Evolutionary conservation across 1,140 invertebrate species (phyloP), one percentile per base, ranked within the genome.

Genomic region (Nymphalis io): DNA sequence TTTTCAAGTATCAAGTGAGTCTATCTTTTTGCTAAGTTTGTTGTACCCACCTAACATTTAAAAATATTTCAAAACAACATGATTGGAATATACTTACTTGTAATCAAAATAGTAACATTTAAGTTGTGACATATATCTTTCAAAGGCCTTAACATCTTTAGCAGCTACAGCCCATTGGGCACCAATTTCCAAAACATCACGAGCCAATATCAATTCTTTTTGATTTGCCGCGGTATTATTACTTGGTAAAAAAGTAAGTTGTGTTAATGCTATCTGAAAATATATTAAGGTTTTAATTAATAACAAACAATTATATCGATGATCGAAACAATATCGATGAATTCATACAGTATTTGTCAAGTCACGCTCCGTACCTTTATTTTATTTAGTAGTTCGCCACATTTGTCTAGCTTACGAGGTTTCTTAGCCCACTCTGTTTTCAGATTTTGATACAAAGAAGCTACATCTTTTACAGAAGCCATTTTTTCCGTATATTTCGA

Each of bases 41-140:
- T n/a, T n/a, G n/a, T n/a, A n/a, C n/a, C n/a, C n/a, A n/a, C n/a
- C n/a, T n/a, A n/a, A n/a, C n/a, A n/a, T n/a, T n/a, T n/a, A n/a
- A n/a, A n/a, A n/a, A n/a, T 8, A 46, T 6, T 46, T 46, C 2
- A 18, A 46, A 16, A 5, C 4, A 46, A 16, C 15, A n/a, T 0
- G 10, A 40, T 4, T 57, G 23, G 1, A 21, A 44, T 40, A 40
- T 40, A 93, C 94, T 88, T 94, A 97, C 93, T 97, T 97, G 87
- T 99, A 99, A 93, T 99, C 98, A 87, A 98, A 97, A 89, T 99
- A 99, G 84, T 99, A 99, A 86, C 97, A 97, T 91, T 99, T 99
- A 20, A 99, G 89, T 90, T 99, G 98, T 18, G 98, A 97, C 95
- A 99, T 98, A 76, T 98, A 99, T 83, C 98, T 93, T 88, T 99